Conservation (phyloP, 2,888 invertebrate species). For the Serripes groenlandicus region DNA sequence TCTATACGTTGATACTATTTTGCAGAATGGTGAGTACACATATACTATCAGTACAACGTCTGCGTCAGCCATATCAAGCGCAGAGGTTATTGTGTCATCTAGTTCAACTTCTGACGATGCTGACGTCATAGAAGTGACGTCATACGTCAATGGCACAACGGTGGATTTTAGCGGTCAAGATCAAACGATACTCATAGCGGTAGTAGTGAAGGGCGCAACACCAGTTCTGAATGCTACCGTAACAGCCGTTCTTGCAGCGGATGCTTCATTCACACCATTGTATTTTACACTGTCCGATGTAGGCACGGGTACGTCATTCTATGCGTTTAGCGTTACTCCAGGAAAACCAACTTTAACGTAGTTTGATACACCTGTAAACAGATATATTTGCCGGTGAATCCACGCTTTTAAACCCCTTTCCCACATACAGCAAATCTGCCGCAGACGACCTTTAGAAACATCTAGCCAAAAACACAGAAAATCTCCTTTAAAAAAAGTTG, state of each 20-base stretch:
- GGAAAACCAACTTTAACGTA: too few relatives aligned
- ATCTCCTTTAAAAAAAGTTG: too few relatives aligned
- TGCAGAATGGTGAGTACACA: conserved; percentile 13
- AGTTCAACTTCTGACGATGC: background rate
- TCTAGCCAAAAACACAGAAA: too few relatives aligned
- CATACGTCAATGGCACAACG: background rate
- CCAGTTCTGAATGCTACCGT: conserved; percentile 30
- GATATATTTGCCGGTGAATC: too few relatives aligned
- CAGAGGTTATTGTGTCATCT: conserved; percentile 9
- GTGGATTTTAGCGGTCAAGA: conserved; percentile 1
- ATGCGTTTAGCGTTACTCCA: too few relatives aligned
- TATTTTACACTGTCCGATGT: background rate
- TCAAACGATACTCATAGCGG: background rate
- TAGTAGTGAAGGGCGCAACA: conserved; percentile 9
- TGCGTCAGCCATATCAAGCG: background rate
- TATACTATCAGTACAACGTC: background rate
- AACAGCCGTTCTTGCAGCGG: conserved; percentile 16
- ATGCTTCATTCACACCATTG: background rate
- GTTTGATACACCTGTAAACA: too few relatives aligned
- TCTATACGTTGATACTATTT: too few relatives aligned
- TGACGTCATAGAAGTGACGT: conserved; percentile 20
- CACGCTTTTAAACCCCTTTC: too few relatives aligned
- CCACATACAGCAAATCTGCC: too few relatives aligned
- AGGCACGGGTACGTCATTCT: conserved; percentile 30
- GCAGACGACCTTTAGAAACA: too few relatives aligned